Conservation (phyloP, 2,888 invertebrate species). For the Epinotia bilunana region DNA sequence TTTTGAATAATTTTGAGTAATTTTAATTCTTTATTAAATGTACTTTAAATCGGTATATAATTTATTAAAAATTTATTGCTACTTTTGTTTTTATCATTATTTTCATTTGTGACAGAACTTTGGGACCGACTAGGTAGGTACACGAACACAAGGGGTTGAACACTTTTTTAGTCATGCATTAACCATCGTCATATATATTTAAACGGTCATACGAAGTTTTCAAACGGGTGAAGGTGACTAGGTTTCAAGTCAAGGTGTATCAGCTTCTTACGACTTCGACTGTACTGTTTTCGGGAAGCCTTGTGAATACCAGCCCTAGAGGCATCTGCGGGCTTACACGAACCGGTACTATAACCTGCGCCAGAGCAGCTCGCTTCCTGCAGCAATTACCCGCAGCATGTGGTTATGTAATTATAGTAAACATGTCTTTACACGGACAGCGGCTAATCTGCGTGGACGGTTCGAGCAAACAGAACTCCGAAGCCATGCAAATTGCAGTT, state of each 20-base stretch:
- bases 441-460: neutral
- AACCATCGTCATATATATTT: too few relatives aligned
- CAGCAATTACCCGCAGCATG: conserved; percentile 50
- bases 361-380: conserved; percentile 45
- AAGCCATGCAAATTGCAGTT: neutral
- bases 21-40: too few relatives aligned
- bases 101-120: too few relatives aligned
- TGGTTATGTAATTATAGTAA: conserved; percentile 38
- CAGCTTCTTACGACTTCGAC: neutral
- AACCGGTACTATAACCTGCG: conserved; percentile 30
- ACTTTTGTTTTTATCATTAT: too few relatives aligned
- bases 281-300: neutral
- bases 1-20: too few relatives aligned
- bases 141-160: too few relatives aligned
- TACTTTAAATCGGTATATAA: too few relatives aligned
- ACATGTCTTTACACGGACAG: conserved; percentile 10
- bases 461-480: neutral
- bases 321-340: conserved; percentile 36
- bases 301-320: neutral
- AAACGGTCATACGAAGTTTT: neutral
- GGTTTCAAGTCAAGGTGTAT: neutral
- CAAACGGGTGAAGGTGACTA: neutral
- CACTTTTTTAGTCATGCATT: too few relatives aligned
- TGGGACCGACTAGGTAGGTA: too few relatives aligned
- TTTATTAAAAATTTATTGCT: too few relatives aligned